Base-by-base conservation (phyloP, 2,797 vertebrate genomes). In the Aulostomus chinensis region DNA sequence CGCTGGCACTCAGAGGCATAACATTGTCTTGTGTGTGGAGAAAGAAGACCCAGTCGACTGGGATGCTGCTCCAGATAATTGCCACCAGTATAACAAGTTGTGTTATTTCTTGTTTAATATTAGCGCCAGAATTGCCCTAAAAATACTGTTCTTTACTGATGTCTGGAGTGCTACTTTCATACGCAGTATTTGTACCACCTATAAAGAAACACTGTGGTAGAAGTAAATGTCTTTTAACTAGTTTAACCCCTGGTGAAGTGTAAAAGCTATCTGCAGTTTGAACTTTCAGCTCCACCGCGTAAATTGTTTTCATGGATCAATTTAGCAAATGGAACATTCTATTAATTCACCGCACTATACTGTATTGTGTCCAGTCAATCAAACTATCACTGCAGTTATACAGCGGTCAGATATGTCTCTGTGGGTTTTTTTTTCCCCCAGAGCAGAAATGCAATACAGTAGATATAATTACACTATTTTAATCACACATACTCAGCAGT, bases 391-490 rank as follows among this genome's bases (percentile, higher is more conserved):
- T 45, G 22, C 40, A 51, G 43, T 72, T 21, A 11, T 13, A 43
- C 36, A 21, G 38, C 55, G 47, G 58, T 68, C 63, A 54, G 39
- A 66, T 57, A 66, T 73, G 53, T 61, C 17, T 24, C 10, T 45
- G 50, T 25, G 24, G 2, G 6, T 9, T 25, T 25, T 16, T 35
- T n/a, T 63, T 68, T 67, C 53, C 48, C 49, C 71, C 65, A 25
- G 53, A 46, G 65, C 55, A 30, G 36, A 40, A 78, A 79, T 61
- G 40, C 65, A 75, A 63, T 78, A 66, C 62, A 83, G 75, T 72
- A 71, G 63, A 76, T 76, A 61, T 80, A 86, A 84, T 85, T 73
- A 74, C 84, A 74, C 68, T 70, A 68, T 83, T 86, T 86, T 85
- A 88, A 85, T 85, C 71, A 68, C 67, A 77, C 71, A 68, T 74